Percentiles rank a stretch among this genome's conserved stretches.
Conservation (phyloP, 2,113 vertebrate species). For the Cinclus cinclus region DNA sequence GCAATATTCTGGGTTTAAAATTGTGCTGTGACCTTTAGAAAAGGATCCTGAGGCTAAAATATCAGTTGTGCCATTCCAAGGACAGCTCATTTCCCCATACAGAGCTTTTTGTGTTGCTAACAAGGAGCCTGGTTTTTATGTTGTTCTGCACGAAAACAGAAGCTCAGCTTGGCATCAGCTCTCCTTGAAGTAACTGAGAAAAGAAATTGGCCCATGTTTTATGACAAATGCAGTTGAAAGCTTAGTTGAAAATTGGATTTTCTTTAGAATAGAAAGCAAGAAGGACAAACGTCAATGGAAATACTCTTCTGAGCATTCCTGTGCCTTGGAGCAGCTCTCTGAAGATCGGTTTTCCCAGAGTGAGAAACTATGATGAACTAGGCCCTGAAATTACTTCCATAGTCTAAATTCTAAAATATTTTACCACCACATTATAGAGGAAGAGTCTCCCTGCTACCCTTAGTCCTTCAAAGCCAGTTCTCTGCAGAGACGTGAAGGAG, state of each 20-base stretch:
- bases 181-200: constrained; percentile 11
- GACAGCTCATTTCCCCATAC: constrained; percentile 22
- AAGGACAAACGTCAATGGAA: constrained; percentile 19
- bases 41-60: constrained; percentile 42
- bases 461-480: not conserved
- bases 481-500: not conserved
- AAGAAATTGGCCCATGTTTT: constrained; percentile 13
- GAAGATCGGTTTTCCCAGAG: not conserved
- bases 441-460: not conserved
- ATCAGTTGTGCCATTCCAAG: constrained; percentile 4
- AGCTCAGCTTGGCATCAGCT: constrained; percentile 3
- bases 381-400: not conserved
- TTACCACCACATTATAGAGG: not conserved
- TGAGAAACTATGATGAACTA: not conserved
- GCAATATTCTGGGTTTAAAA: constrained; percentile 15
- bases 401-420: constrained; percentile 19
- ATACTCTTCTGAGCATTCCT: constrained; percentile 7
- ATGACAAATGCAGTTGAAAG: not conserved
- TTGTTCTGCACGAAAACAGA: not conserved
- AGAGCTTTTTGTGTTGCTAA: constrained; percentile 23
- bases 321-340: not conserved
- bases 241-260: constrained; percentile 24
- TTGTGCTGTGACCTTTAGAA: constrained; percentile 26
- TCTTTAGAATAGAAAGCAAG: constrained; percentile 12
- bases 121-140: constrained; percentile 23